Base-by-base conservation (phyloP, 2,113 vertebrate genomes). In the Pluvialis apricaria region DNA sequence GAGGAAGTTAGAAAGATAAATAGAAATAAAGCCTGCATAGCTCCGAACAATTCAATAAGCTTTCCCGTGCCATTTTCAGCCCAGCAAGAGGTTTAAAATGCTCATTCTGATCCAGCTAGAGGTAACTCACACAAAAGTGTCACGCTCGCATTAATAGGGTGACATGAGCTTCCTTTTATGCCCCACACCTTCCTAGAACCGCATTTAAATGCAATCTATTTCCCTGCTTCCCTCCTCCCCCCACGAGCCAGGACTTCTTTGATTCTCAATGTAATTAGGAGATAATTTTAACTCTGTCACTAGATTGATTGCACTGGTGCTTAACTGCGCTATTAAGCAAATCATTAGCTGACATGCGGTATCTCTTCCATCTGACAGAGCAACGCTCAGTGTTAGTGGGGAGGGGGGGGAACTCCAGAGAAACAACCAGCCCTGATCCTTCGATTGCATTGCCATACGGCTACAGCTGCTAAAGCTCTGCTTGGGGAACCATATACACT, bases 251-350 rank as follows among this genome's bases (percentile, higher is more conserved):
- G 38, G 72, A 49, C 45, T 88, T 79, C 79, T 90, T 84, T 88
- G 40, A 75, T 68, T 94, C 70, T 81, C 86, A 55, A 4, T 25
- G 57, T 86, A 97, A 96, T 95, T 76, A 87, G 73, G 57, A 94
- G 93, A 82, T 96, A 96, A 96, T 95, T 95, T 95, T 86, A 92
- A 82, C 86, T 82, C 92, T 85, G 84, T 26, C 89, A 79, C 94
- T 60, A 52, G 52, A 94, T 57, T 95, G 93, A 96, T 91, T 89
- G 70, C 65, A 8, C 73, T 69, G 61, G 54, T 24, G 61, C 86
- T 95, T 87, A 95, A 85, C 40, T 31, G 52, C 1, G 0, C 84
- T 61, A 91, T 91, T 96, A 96, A 89, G 84, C 57, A 85, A 91
- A 68, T 95, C 52, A 78, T 61, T 64, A 90, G 86, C 80, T 94